Base-by-base conservation (phyloP, 1,140 invertebrate species). In the Papilio xuthus region DNA sequence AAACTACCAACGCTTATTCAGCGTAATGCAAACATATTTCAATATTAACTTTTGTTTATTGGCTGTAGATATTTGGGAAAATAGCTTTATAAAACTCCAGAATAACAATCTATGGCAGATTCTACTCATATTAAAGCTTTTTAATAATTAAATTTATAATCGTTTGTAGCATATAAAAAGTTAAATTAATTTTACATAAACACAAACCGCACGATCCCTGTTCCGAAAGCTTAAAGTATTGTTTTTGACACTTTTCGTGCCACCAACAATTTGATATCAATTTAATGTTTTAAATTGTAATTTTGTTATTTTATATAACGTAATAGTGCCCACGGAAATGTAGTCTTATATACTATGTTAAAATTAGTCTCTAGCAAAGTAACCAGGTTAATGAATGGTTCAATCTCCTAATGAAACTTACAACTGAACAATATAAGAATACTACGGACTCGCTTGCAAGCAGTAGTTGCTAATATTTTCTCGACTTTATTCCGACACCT, bases 401-500 rank as follows among this genome's bases (percentile, higher is more conserved):
- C 18, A 73, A 42, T 42, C 9, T 4, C 20, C n/a, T 47, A 73
- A 20, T 26, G 42, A 28, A 70, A 70, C 23, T 9, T 72, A 26
- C 26, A 72, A 37, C 7, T 7, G 44, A 73, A 73, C 71, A 73
- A 73, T 73, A 6, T 73, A 44, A 42, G 37, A 47, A 73, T 47
- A 73, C 50, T 73, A 47, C 41, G 6, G 12, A 44, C 67, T 69
- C 20, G 42, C 42, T 73, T 23, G 71, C 71, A 10, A 18, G 2
- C 70, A 10, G n/a, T 50, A 26, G 42, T 73, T 47, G 71, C 23
- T 42, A 26, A 73, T 50, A 73, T 73, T 73, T 73, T 73, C 71
- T 15, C 71, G 41, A 73, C 42, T 73, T 73, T 73, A 73, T 47
- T 44, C 71, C 41, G 15, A n/a, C 42, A 73, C 71, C 71, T 73